phyloP scores from a whole-genome alignment of 2,113 vertebrate genomes.

The Nyctibius bracteatus region DNA sequence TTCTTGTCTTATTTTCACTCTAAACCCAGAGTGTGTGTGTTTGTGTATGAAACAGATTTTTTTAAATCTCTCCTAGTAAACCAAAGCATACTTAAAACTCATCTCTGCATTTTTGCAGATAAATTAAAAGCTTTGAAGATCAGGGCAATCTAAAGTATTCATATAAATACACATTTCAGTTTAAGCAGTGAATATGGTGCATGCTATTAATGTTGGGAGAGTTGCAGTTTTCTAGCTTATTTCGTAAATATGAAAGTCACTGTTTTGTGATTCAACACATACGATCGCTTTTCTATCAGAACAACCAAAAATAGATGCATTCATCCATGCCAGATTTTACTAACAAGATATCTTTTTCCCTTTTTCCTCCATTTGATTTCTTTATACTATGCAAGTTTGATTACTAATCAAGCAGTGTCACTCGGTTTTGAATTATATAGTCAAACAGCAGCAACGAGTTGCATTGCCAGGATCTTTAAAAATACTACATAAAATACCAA shows the following conservation, averaged over 20 bases:
- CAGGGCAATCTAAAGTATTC: neutral
- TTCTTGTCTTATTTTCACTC: neutral
- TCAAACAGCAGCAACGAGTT: neutral
- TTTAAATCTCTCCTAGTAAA: neutral
- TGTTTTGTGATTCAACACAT: neutral
- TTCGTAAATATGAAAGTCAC: neutral
- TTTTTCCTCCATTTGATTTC: neutral
- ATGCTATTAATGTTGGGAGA: neutral
- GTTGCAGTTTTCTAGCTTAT: neutral
- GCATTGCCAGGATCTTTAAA: neutral
- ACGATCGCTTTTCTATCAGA: neutral
- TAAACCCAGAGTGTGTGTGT: neutral
- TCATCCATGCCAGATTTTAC: neutral
- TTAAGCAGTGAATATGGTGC: neutral
- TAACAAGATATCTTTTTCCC: neutral
- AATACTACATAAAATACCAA: neutral
- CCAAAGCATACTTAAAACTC: neutral
- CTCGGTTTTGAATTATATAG: neutral
- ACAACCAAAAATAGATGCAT: neutral
- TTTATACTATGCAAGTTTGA: neutral
- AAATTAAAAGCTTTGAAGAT: neutral
- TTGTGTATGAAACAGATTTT: neutral
- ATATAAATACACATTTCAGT: neutral
- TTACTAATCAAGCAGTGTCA: neutral
- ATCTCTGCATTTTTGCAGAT: neutral